Conservation (phyloP, 2,113 vertebrate species). For the Arothron firmamentum region DNA sequence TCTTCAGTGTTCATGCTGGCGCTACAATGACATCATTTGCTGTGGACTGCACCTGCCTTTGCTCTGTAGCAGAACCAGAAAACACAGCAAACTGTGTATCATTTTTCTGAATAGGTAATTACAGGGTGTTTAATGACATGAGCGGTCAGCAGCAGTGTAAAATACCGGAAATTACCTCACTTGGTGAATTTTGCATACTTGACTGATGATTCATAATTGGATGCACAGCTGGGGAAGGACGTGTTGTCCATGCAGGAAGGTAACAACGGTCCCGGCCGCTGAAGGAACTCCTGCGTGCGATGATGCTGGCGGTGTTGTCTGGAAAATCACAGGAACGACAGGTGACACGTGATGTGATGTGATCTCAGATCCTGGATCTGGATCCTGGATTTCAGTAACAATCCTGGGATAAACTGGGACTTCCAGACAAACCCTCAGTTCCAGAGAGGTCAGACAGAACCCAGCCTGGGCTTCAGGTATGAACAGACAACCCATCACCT, state of each 20-base stretch:
- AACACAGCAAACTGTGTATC: constrained; percentile 6
- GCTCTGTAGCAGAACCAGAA: constrained; percentile 15
- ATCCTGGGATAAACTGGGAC: not conserved
- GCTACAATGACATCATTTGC: not conserved
- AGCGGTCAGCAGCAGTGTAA: constrained; percentile 46
- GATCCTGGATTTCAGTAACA: not conserved
- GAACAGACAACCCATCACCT: too few species aligned
- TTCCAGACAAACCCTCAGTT: too few species aligned
- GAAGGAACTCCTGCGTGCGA: constrained; percentile 81
- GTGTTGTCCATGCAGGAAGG: constrained; percentile 25
- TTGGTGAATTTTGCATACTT: constrained; percentile 34
- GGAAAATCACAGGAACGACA: not conserved
- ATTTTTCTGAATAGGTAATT: constrained; percentile 27
- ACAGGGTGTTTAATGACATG: not conserved
- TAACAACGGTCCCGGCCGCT: constrained; percentile 75
- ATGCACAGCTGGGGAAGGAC: constrained; percentile 34
- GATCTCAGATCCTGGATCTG: too few species aligned
- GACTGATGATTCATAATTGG: constrained; percentile 40
- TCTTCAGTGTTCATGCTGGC: too few species aligned
- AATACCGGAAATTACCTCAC: not conserved
- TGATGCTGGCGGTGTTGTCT: constrained; percentile 90
- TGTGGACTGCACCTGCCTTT: constrained; percentile 9
- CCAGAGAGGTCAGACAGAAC: too few species aligned
- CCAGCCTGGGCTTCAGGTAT: too few species aligned
- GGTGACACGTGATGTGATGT: not conserved